These are phyloP conservation scores for Machaerirhynchus nigripectus DNA, from an alignment of 2,113 vertebrate genomes.

Conservation along the genomic window DNA sequence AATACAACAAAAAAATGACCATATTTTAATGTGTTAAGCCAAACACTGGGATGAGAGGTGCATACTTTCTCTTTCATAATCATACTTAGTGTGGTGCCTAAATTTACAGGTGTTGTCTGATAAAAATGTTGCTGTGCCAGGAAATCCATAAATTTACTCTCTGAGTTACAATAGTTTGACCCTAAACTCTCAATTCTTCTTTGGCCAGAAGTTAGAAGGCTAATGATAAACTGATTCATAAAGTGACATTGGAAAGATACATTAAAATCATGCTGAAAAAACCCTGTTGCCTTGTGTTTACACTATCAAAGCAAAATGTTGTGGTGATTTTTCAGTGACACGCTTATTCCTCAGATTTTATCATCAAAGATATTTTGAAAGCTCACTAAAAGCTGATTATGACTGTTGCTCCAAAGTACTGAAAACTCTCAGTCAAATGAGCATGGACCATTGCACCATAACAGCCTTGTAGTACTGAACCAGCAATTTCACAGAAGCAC, in stretches of 20 bases:
- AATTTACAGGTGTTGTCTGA: background rate
- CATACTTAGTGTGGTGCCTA: rapidly evolving
- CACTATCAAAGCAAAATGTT: background rate
- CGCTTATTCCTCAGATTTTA: background rate
- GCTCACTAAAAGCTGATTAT: background rate
- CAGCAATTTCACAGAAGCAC: background rate
- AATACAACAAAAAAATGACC: background rate
- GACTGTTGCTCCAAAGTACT: background rate
- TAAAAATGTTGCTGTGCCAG: background rate
- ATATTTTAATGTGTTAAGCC: background rate
- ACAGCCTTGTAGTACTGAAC: background rate
- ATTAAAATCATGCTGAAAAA: background rate
- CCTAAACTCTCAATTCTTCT: background rate
- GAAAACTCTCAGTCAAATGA: background rate
- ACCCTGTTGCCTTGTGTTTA: rapidly evolving
- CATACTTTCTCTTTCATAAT: background rate
- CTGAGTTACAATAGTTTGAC: background rate
- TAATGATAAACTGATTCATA: background rate
- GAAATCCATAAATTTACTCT: background rate
- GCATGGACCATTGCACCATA: background rate
- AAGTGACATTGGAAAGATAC: background rate
- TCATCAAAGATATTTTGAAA: background rate
- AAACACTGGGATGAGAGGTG: background rate
- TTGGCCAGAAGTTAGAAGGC: background rate
- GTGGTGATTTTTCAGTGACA: background rate